Conservation (phyloP, 2,888 invertebrate species). For the Cheilosia pagana region DNA sequence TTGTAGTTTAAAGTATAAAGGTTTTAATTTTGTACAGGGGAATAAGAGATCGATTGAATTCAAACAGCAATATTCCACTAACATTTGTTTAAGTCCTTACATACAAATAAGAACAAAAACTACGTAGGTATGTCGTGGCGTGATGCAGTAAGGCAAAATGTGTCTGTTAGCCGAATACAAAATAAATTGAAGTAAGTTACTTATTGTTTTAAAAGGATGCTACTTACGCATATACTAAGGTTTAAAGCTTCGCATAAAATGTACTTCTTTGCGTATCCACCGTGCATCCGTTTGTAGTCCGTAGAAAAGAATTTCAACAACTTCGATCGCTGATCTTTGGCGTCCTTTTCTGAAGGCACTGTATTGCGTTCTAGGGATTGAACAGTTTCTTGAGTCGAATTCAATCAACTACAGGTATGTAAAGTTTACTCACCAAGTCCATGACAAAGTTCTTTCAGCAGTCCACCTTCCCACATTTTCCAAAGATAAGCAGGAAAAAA, state of each 20-base stretch:
- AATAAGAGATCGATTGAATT: too few species aligned
- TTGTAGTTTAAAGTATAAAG: too few species aligned
- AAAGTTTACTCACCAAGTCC: slow-evolving; percentile 77
- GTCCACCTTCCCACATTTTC: slow-evolving; percentile 84
- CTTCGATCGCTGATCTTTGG: slow-evolving; percentile 76
- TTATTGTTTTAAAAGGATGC: too few species aligned
- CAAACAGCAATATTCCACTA: too few species aligned
- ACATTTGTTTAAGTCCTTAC: too few species aligned
- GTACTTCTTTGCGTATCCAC: slow-evolving; percentile 87
- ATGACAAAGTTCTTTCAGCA: slow-evolving; percentile 81
- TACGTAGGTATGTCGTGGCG: too few species aligned
- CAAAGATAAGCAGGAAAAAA: slow-evolving; percentile 82
- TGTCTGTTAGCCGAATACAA: too few species aligned
- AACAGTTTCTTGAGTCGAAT: not conserved
- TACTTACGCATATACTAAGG: slow-evolving; percentile 88
- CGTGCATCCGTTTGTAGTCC: slow-evolving; percentile 80
- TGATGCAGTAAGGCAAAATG: too few species aligned
- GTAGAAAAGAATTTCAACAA: slow-evolving; percentile 79
- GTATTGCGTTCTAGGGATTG: slow-evolving; percentile 76
- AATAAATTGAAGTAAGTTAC: too few species aligned
- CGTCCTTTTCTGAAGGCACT: slow-evolving; percentile 77
- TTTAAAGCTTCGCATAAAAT: slow-evolving; percentile 90
- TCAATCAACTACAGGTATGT: not conserved
- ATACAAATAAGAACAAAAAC: too few species aligned
- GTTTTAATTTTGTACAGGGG: too few species aligned